Conservation (phyloP, 37 sponge, comb jelly and placozoan genomes). For the Hexactinellida sp. region DNA sequence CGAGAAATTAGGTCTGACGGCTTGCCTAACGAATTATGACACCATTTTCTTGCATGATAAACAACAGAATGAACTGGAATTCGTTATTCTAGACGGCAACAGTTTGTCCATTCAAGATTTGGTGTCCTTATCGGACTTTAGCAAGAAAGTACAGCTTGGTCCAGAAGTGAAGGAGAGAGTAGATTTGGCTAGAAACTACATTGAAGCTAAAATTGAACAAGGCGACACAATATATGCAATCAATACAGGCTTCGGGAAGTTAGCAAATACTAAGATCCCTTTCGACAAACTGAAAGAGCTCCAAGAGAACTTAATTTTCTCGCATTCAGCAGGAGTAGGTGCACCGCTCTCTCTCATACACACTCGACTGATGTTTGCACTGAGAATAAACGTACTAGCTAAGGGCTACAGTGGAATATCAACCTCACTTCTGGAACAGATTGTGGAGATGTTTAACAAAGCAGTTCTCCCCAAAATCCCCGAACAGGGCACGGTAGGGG, state of each 20-base stretch:
- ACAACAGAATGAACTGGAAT: neutral
- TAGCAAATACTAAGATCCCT: conserved; percentile 54
- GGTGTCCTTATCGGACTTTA: neutral
- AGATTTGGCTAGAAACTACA: neutral
- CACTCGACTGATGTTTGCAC: conserved; percentile 58
- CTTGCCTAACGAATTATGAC: neutral
- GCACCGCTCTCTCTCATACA: conserved; percentile 43
- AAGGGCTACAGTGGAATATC: conserved; percentile 78
- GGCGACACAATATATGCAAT: conserved; percentile 48
- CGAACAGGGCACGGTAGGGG: conserved; percentile 88
- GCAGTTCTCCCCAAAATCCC: conserved; percentile 47
- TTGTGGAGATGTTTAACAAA: conserved; percentile 28
- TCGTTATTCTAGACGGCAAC: neutral
- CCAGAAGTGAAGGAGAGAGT: neutral
- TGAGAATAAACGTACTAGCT: conserved; percentile 79
- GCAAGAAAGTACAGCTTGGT: neutral
- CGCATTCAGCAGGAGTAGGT: conserved; percentile 81
- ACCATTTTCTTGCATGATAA: neutral
- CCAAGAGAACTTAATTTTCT: conserved; percentile 67
- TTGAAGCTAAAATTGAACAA: neutral
- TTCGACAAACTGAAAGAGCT: conserved; percentile 49
- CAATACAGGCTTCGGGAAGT: conserved; percentile 84
- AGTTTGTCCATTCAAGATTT: neutral
- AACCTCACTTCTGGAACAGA: neutral
- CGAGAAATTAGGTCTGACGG: neutral